Evolutionary conservation across 2,113 vertebrate species (phyloP), one percentile per base, ranked within the genome.

Genomic region (Hydropotes inermis): DNA sequence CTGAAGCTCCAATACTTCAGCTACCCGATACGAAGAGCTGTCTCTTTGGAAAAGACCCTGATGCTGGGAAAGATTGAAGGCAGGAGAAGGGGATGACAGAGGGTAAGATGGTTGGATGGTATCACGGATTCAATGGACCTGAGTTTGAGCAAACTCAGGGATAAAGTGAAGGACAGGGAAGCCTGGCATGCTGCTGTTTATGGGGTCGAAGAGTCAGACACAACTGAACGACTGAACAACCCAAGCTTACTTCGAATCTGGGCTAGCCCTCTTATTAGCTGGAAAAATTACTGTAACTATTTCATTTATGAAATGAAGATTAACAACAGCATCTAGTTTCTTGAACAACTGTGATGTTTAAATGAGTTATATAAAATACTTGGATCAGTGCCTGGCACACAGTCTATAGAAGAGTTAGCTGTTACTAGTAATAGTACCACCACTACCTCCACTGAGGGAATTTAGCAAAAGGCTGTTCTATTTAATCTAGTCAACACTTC

Each of bases 251-350:
- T 67, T 83, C 33, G 47, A 70, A 93, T 47, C 55, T 15, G 5
- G 76, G 25, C 0, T 58, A 88, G 78, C n/a, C 45, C 6, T 89
- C 91, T 82, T 55, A 58, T 21, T 82, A 55, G 47, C 50, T 95
- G 58, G 54, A 4, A 76, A 94, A 93, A n/a, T 96, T 87, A 86
- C 30, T 45, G 21, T 97, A 58, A 95, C 47, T 58, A 64, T 87
- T 96, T 94, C 84, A 90, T 39, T 94, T 84, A 87, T 74, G 19
- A 92, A 94, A 92, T 30, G 19, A 19, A 82, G 43, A 70, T 84
- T 17, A 79, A 95, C 76, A 92, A 92, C 1, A 94, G 36, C 14
- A 92, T 70, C 23, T 92, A 87, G 4, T 54, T 89, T 54, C 60
- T n/a, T 93, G 30, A 82, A 78, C 19, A 88, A 43, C 1, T 52